Evolutionary conservation across 2,888 invertebrate species (phyloP).

Genomic region (Phrixothrix hirtus): DNA sequence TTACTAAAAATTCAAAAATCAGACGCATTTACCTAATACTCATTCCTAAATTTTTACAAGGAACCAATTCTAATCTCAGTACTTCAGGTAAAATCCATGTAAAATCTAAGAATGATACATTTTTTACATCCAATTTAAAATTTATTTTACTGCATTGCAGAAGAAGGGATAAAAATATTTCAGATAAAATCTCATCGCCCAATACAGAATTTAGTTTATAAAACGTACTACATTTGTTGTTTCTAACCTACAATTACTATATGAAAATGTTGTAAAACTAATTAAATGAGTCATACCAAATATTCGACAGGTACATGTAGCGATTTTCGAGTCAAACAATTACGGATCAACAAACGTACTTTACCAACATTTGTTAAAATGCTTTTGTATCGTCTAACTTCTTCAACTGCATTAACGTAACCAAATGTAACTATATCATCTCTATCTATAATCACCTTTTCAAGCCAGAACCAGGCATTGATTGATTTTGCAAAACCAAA

Average conservation of each 20-base stretch:
- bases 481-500: conserved; percentile 54
- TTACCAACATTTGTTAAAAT: conserved; percentile 56
- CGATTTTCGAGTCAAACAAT: conserved; percentile 59
- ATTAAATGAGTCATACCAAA: conserved; percentile 52
- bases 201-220: conserved; percentile 58
- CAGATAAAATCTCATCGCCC: conserved; percentile 66
- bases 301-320: conserved; percentile 60
- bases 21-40: conserved; percentile 65
- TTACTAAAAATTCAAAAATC: too few relatives aligned
- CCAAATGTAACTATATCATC: conserved; percentile 43
- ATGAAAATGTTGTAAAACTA: conserved; percentile 28
- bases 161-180: conserved; percentile 63
- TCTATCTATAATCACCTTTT: conserved; percentile 53
- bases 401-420: conserved; percentile 56
- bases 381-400: conserved; percentile 53
- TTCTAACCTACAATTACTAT: conserved; percentile 15
- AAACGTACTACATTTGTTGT: conserved; percentile 38
- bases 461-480: conserved; percentile 62
- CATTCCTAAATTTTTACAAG: conserved; percentile 65
- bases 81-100: conserved; percentile 65
- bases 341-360: conserved; percentile 58
- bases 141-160: conserved; percentile 58
- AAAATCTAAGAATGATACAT: conserved; percentile 65
- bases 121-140: conserved; percentile 61
- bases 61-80: conserved; percentile 63